Evolutionary conservation across 2,797 vertebrate genomes (phyloP), one percentile per base, ranked within the genome.

Genomic region (Halcyon chelicuti): DNA sequence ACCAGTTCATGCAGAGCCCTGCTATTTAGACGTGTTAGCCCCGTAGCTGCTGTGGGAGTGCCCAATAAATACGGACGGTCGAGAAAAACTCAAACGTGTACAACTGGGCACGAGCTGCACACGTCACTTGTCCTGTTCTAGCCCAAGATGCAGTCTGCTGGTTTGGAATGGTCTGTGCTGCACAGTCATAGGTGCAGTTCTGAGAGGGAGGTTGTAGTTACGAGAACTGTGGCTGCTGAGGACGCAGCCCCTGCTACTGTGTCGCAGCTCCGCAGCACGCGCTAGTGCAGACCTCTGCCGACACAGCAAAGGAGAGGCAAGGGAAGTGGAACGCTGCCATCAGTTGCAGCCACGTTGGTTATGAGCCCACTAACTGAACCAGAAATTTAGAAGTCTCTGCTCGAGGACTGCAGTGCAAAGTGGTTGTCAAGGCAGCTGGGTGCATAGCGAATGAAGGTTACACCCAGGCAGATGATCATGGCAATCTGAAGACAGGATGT

Each of bases 341-440:
- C 33, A 14, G 42, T 31, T 60, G 80, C 61, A 88, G 61, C 31
- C 2, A 0, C 9, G 3, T 25, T 82, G 72, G 47, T 87, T 54
- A 39, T 0, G 2, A 57, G 42, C 13, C 31, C 35, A 52, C 51
- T 39, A 92, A 86, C 72, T 0, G 14, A 87, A 76, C 6, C 42
- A 75, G 63, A n/a, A 80, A 70, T 40, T 58, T 28, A 60, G 84
- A 68, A 39, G 14, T 47, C 66, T 88, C 29, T 74, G 65, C 63
- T 61, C 1, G 0, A 31, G 47, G 55, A 28, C 58, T 46, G 28
- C 5, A 68, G 49, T 25, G 66, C 61, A 55, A 44, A 89, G 55
- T 1, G 51, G 88, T 81, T 96, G 77, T 95, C 93, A 90, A 92
- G 61, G 82, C 86, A 93, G 68, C 47, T 71, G 83, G 62, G 88